These are phyloP conservation scores for Furcula furcula DNA, from an alignment of 2,888 invertebrate species.

Conservation along the genomic window DNA sequence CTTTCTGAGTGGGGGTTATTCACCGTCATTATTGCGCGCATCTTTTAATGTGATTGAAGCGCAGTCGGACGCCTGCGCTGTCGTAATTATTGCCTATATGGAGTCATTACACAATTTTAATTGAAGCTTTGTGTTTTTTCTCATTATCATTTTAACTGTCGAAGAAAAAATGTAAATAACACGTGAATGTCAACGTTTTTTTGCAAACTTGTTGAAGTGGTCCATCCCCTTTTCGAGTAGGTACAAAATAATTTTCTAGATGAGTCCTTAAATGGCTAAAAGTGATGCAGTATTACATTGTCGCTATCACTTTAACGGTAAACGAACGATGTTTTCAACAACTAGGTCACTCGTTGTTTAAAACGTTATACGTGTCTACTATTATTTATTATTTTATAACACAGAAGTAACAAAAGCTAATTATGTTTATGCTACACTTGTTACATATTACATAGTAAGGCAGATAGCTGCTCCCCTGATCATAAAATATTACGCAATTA, in stretches of 20 bases:
- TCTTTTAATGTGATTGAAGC: slow-evolving; percentile 20
- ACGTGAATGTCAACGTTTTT: slow-evolving; percentile 25
- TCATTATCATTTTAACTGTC: slow-evolving; percentile 35
- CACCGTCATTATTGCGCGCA: slow-evolving; percentile 15
- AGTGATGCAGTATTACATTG: slow-evolving; percentile 19
- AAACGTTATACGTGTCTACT: too few species aligned
- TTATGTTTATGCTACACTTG: too few species aligned
- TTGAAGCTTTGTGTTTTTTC: slow-evolving; percentile 44
- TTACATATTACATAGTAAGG: too few species aligned
- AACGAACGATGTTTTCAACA: slow-evolving; percentile 9
- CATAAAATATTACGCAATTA: too few species aligned
- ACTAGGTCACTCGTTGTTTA: slow-evolving; percentile 22
- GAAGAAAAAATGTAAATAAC: slow-evolving; percentile 34
- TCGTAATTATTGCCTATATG: slow-evolving; percentile 38
- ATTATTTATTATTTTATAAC: slow-evolving; percentile 6
- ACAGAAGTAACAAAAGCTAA: neutral
- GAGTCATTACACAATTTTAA: slow-evolving; percentile 46
- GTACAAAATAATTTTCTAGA: slow-evolving; percentile 17
- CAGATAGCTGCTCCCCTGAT: too few species aligned
- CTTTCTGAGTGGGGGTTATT: slow-evolving; percentile 2
- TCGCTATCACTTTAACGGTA: slow-evolving; percentile 21
- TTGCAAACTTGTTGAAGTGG: slow-evolving; percentile 20
- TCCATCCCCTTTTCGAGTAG: too few species aligned
- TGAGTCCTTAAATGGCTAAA: slow-evolving; percentile 13
- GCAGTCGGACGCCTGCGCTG: slow-evolving; percentile 21